Evolutionary conservation across 2,888 invertebrate species (phyloP).

Genomic region (Platycheirus rosarum): DNA sequence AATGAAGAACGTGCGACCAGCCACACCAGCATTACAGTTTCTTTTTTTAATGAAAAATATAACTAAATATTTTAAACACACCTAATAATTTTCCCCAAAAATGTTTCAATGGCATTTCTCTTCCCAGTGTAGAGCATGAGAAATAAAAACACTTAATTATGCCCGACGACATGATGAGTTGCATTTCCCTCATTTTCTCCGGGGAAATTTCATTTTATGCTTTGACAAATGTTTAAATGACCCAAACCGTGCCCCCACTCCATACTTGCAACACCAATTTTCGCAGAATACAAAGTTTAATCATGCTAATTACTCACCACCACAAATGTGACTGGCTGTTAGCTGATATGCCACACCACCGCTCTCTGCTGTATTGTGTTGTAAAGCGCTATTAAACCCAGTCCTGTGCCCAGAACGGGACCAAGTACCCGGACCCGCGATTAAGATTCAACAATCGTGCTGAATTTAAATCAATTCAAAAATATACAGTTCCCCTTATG

Average conservation of each 20-base stretch:
- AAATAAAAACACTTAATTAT: slow-evolving; percentile 57
- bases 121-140: not conserved
- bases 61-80: not conserved
- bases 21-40: too few species aligned
- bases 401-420: not conserved
- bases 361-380: not conserved
- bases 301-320: slow-evolving; percentile 63
- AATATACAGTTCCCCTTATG: not conserved
- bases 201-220: slow-evolving; percentile 49
- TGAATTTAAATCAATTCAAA: slow-evolving; percentile 67
- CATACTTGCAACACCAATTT: not conserved
- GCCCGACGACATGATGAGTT: slow-evolving; percentile 18
- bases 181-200: slow-evolving; percentile 33
- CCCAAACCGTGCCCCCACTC: slow-evolving; percentile 8
- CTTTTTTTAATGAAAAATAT: too few species aligned
- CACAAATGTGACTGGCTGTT: slow-evolving; percentile 33
- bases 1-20: too few species aligned
- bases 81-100: not conserved
- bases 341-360: slow-evolving; percentile 14
- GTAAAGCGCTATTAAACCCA: slow-evolving; percentile 12
- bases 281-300: slow-evolving; percentile 47
- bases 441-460: slow-evolving; percentile 19
- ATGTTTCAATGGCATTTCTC: not conserved
- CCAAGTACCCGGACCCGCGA: slow-evolving; percentile 9
- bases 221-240: slow-evolving; percentile 67